Base-by-base conservation (phyloP, 1,140 invertebrate genomes). In the Chionoecetes opilio region DNA sequence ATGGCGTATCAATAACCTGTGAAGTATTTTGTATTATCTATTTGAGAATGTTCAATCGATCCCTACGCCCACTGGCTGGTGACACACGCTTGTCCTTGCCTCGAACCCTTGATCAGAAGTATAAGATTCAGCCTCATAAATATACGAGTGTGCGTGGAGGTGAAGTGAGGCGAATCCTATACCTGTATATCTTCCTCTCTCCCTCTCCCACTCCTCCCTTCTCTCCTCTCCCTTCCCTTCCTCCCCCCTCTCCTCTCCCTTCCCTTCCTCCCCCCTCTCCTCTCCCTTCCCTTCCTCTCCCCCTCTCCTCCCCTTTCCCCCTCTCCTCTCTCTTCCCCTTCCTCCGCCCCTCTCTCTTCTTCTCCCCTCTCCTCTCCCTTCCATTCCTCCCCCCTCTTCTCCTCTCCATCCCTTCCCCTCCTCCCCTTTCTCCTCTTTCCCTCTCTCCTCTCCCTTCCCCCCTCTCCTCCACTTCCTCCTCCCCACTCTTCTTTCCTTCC, bases 141-240 rank as follows among this genome's bases (percentile, higher is more conserved):
- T 75, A 75, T 75, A 75, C 63, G 63, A 75, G 0, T 75, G 9
- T n/a, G 63, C 21, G 63, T n/a, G 63, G 26, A 75, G n/a, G 63
- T n/a, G 26, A 75, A 75, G 63, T 75, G 63, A 75, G 63, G 63
- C 63, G n/a, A 75, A 75, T 75, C n/a, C 63, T 75, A 75, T 26
- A 75, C 63, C 26, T 75, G n/a, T 26, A n/a, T 75, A n/a, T 21
- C 63, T 26, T 75, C 21, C n/a, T 75, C 63, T 21, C 63, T 75
- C 26, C 8, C 63, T 21, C 21, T 21, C 1, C n/a, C 21, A 5
- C 63, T 53, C 21, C 0, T 53, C 46, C 46, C 46, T 53, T 17
- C 46, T 17, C 21, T 17, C 46, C 46, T 14, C 21, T 17, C 11
- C 8, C 46, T 53, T 75, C 63, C n/a, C 26, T 75, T 3, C n/a